Conservation (phyloP, 1,140 invertebrate species). For the Drosophila auraria region DNA sequence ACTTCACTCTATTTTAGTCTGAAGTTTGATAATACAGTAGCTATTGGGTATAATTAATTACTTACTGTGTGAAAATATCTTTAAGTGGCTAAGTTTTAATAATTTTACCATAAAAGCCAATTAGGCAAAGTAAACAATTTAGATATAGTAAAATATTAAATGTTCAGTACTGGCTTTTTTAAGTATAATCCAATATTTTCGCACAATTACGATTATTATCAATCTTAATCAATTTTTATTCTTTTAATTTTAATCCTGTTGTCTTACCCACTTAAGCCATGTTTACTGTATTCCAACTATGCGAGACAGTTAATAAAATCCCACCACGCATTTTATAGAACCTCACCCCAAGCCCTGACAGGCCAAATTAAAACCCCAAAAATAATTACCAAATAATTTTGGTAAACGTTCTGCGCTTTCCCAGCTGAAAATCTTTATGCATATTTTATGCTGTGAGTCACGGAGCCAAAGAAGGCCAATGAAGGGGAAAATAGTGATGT, state of each 20-base stretch:
- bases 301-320: conserved; percentile 24
- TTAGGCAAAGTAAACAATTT: too few species aligned
- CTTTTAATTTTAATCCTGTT: background rate
- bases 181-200: too few species aligned
- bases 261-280: too few species aligned
- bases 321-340: conserved; percentile 8
- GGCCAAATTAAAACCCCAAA: conserved; percentile 28
- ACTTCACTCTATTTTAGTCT: conserved; percentile 2
- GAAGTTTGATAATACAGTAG: background rate
- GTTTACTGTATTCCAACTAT: conserved; percentile 18
- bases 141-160: too few species aligned
- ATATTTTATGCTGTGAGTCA: conserved; percentile 35
- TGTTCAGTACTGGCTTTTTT: too few species aligned
- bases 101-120: too few species aligned
- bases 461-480: conserved; percentile 21
- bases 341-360: background rate
- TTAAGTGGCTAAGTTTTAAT: too few species aligned
- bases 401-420: conserved; percentile 28
- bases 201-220: too few species aligned
- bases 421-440: conserved; percentile 41
- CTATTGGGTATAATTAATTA: background rate
- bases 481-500: conserved; percentile 45
- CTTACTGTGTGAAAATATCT: background rate
- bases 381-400: conserved; percentile 54
- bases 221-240: background rate